These are phyloP conservation scores for Sebastiscus tertius DNA, from an alignment of 2,797 vertebrate genomes.

Conservation along the genomic window DNA sequence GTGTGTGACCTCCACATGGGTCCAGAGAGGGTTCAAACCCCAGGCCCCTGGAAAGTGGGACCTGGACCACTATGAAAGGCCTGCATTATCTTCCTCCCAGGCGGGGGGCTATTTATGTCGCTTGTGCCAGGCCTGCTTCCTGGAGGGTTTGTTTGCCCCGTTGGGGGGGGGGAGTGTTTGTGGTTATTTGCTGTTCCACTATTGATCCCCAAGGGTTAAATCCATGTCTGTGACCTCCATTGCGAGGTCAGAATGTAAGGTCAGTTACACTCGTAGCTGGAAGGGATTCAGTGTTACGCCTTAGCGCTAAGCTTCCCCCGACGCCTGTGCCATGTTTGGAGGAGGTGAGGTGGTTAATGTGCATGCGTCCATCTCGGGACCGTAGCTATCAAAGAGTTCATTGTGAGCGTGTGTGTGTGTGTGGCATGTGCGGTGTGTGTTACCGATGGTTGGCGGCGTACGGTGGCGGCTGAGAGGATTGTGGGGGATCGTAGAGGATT, in stretches of 20 bases:
- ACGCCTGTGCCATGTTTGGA: conserved; percentile 36
- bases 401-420: conserved; percentile 18
- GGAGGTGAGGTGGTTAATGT: conserved; percentile 48
- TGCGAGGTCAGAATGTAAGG: conserved; percentile 32
- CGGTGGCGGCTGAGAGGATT: conserved; percentile 63
- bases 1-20: conserved; percentile 41
- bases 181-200: conserved; percentile 22
- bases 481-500: conserved; percentile 61
- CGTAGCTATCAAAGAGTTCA: conserved; percentile 37
- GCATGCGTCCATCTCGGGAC: conserved; percentile 26
- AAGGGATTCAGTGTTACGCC: conserved; percentile 19
- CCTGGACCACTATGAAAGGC: conserved; percentile 63
- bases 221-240: conserved; percentile 47
- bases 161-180: conserved; percentile 8
- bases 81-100: conserved; percentile 54
- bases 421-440: conserved; percentile 49
- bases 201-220: conserved; percentile 54
- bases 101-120: conserved; percentile 44
- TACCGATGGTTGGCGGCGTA: conserved; percentile 29
- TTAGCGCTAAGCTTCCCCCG: background rate
- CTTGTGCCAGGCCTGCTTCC: conserved; percentile 40
- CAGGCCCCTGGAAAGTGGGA: conserved; percentile 41
- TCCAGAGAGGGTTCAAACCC: conserved; percentile 50
- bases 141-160: conserved; percentile 42
- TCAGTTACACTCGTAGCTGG: conserved; percentile 26